Evolutionary conservation across 2,113 vertebrate species (phyloP).

Genomic region (Pelodiscus sinensis): DNA sequence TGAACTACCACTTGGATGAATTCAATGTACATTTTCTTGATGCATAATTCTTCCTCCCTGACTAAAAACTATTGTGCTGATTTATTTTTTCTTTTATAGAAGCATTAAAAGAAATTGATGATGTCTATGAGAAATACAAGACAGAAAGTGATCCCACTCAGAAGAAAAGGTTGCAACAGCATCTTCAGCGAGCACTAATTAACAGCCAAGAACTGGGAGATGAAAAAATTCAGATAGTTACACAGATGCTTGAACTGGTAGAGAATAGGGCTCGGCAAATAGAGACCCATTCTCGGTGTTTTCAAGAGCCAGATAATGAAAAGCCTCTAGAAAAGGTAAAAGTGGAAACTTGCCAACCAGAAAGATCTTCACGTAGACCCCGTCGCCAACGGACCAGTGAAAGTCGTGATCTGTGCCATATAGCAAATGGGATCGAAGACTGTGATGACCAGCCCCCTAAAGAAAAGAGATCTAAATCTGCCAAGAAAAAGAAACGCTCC

Average conservation of each 20-base stretch:
- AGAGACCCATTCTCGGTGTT: constrained; percentile 91
- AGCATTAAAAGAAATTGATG: constrained; percentile 96
- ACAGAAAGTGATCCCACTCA: constrained; percentile 89
- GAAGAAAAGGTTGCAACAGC: constrained; percentile 92
- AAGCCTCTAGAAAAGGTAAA: constrained; percentile 81
- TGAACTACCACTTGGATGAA: not conserved
- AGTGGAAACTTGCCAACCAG: constrained; percentile 78
- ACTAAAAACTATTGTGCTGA: constrained; percentile 14
- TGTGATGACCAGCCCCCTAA: constrained; percentile 90
- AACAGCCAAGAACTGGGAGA: constrained; percentile 96
- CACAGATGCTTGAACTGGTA: constrained; percentile 95
- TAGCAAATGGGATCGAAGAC: constrained; percentile 90
- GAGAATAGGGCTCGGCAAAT: constrained; percentile 96
- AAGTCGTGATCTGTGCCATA: constrained; percentile 92
- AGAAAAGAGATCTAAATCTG: constrained; percentile 94
- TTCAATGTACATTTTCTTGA: not conserved
- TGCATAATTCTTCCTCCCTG: not conserved
- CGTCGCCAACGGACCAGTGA: constrained; percentile 94
- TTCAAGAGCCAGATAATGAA: constrained; percentile 88
- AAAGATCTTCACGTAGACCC: constrained; percentile 91
- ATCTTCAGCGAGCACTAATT: constrained; percentile 94
- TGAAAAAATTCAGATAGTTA: constrained; percentile 97
- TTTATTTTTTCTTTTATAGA: constrained; percentile 79
- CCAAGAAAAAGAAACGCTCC: constrained; percentile 95
- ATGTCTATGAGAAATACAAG: constrained; percentile 94